A percentile compares a stretch with the other conserved stretches of the same genome.
phyloP scores from a whole-genome alignment of 2,888 invertebrate species.

The Thysanoteuthis rhombus region DNA sequence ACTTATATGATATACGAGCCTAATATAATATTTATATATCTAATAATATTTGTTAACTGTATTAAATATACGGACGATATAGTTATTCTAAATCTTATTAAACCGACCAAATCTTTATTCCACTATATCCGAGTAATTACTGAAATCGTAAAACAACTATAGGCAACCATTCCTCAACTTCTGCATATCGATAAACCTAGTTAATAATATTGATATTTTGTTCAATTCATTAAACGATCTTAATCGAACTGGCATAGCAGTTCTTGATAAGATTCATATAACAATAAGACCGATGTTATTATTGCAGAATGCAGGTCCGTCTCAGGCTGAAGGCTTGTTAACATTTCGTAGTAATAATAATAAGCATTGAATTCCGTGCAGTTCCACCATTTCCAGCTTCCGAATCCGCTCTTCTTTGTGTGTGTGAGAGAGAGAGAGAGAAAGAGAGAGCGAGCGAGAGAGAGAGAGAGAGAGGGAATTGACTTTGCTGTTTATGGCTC shows the following conservation, averaged over 20 bases:
- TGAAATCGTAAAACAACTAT: not conserved
- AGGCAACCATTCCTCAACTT: not conserved
- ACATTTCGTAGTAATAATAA: not conserved
- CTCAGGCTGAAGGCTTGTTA: not conserved
- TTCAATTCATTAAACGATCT: not conserved
- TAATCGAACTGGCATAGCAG: not conserved
- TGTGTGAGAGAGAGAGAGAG: not conserved
- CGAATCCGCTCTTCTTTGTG: not conserved
- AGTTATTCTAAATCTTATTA: not conserved
- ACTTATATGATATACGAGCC: not conserved
- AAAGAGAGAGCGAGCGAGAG: not conserved
- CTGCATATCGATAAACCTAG: not conserved
- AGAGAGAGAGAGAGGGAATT: not conserved
- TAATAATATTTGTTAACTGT: not conserved
- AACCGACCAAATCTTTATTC: not conserved
- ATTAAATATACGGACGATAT: not conserved
- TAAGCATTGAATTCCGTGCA: not conserved
- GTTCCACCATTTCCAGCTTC: not conserved
- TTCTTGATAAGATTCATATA: not conserved
- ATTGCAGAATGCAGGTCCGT: not conserved
- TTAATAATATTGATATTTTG: not conserved
- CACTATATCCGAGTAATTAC: not conserved
- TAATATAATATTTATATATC: not conserved
- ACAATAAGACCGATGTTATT: not conserved
- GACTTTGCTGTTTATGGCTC: not conserved